Base-by-base conservation (phyloP, 2,797 vertebrate genomes). In the Florisuga fusca region DNA sequence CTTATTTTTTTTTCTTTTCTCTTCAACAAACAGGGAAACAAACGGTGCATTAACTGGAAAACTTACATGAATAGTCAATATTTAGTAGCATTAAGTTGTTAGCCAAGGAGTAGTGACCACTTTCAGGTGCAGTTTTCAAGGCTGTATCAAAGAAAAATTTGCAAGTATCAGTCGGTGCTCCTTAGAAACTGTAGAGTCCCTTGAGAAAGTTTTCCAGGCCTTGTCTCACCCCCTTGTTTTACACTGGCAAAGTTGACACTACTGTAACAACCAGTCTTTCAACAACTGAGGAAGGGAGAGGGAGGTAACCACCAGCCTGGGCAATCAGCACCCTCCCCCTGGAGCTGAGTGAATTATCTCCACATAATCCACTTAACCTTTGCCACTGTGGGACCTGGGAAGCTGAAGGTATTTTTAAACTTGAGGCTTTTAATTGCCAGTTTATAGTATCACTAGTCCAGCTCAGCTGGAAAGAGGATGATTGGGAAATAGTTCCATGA, bases 341-440 rank as follows among this genome's bases (percentile, higher is more conserved):
- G 94, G 95, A 96, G 96, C 91, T 64, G 86, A 97, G 95, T 68
- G 97, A 98, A 98, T 98, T 98, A 98, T 98, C 97, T 97, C 97
- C 98, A 97, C 90, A 96, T 98, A 98, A 98, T 98, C 98, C 98
- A 98, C 96, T 98, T 98, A 98, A 98, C 98, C 97, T 98, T 98
- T 98, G 98, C 97, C 98, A 97, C 95, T 84, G 95, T 84, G 82
- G 95, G 94, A 97, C 97, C 95, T 96, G 97, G 96, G 89, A 97
- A 98, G 93, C 96, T 96, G 97, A 97, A 97, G 93, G 95, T 96
- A 96, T 98, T 97, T 98, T 97, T 97, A 97, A 98, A 97, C 95
- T 66, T 61, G 94, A 98, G 96, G 91, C 95, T 97, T 97, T 98
- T 98, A 98, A 98, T 98, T 98, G 97, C 95, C 88, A 95, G 96